Evolutionary conservation across 2,888 invertebrate genomes (phyloP).

Genomic region (Aphodius granarius): DNA sequence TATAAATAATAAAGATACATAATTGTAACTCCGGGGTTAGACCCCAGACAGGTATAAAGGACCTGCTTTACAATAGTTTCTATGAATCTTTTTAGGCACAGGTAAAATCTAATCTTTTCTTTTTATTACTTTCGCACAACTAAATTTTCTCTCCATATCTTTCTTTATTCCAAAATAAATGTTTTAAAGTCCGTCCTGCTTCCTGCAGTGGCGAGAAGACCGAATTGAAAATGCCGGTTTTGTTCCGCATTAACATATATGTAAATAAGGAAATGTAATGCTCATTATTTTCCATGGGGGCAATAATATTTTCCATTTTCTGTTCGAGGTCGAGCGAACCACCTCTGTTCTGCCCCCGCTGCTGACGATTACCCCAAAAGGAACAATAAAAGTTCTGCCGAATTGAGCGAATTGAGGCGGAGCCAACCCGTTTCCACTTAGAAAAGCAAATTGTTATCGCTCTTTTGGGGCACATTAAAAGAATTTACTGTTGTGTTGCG

Average conservation of each 20-base stretch:
- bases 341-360: not conserved
- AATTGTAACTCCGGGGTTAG: slow-evolving; percentile 5
- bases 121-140: too few species aligned
- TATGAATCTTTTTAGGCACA: not conserved
- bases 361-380: not conserved
- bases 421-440: not conserved
- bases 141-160: too few species aligned
- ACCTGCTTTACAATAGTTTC: not conserved
- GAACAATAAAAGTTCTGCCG: not conserved
- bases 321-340: not conserved
- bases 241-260: not conserved
- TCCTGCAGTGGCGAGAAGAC: not conserved
- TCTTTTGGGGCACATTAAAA: not conserved
- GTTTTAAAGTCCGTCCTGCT: too few species aligned
- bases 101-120: too few species aligned
- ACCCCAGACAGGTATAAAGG: not conserved
- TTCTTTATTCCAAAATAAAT: too few species aligned
- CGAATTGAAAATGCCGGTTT: not conserved
- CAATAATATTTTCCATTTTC: not conserved
- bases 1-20: slow-evolving; percentile 14
- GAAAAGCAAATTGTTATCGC: not conserved
- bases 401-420: not conserved
- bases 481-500: not conserved
- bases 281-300: not conserved
- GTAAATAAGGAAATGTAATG: not conserved